Percentiles rank a stretch among this genome's conserved stretches.
These are phyloP conservation scores for Xiphydria camelus DNA, from an alignment of 2,888 invertebrate species.

Conservation along the genomic window DNA sequence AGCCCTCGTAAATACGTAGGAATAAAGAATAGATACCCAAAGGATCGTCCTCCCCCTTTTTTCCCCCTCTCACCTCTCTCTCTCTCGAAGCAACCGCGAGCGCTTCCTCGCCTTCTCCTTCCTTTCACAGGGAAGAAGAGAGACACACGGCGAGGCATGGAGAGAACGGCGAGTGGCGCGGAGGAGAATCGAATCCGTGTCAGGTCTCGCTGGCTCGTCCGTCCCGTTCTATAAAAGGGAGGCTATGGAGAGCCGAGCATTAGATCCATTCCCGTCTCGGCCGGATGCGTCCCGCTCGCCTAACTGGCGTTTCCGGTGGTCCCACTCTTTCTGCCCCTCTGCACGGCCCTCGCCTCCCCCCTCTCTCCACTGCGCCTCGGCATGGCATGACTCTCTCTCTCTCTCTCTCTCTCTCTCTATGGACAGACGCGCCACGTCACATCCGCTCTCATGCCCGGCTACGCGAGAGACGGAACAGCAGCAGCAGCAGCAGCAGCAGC, in stretches of 20 bases:
- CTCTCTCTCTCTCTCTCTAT: constrained; percentile 5
- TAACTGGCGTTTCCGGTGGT: constrained; percentile 52
- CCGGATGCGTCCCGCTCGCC: constrained; percentile 49
- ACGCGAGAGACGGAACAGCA: constrained; percentile 4
- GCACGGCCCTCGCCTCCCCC: constrained; percentile 3
- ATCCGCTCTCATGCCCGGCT: constrained; percentile 30
- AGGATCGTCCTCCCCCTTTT: neutral
- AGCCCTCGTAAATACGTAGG: no score
- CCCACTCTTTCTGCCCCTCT: constrained; percentile 26
- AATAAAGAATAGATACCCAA: no score
- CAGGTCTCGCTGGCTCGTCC: neutral
- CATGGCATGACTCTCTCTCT: constrained; percentile 9
- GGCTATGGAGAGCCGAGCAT: constrained; percentile 36
- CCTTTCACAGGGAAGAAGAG: neutral
- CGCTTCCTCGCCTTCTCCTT: no score
- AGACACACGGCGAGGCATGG: neutral
- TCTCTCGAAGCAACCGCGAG: no score
- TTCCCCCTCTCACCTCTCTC: neutral
- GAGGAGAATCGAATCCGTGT: neutral
- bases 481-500: no score
- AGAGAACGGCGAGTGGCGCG: no score
- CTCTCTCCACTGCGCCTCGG: constrained; percentile 6
- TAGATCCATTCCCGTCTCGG: constrained; percentile 44
- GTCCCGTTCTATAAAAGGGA: constrained; percentile 39
- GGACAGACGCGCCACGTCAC: constrained; percentile 28